A percentile compares a stretch with the other conserved stretches of the same genome.
phyloP scores from a whole-genome alignment of 2,113 vertebrate genomes.

The Pygoscelis antarcticus region DNA sequence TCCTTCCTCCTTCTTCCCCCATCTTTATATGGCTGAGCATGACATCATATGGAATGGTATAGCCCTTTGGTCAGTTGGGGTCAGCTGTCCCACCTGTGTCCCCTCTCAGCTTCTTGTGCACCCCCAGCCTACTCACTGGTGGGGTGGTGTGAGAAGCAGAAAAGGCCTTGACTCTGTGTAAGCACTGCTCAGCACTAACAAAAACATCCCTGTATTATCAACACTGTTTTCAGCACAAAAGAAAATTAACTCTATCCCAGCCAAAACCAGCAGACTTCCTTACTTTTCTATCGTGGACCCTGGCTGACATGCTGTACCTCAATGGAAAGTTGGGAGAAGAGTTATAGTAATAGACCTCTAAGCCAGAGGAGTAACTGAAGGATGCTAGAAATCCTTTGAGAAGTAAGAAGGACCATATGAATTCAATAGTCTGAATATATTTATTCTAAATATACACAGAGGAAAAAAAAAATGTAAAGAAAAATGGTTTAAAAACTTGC shows the following conservation, averaged over 20 bases:
- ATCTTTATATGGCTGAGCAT: not conserved
- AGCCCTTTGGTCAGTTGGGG: not conserved
- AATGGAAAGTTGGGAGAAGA: not conserved
- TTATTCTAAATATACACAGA: not conserved
- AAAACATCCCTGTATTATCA: not conserved
- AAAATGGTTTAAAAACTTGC: not conserved
- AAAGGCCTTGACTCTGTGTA: not conserved
- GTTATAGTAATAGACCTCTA: not conserved
- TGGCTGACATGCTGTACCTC: not conserved
- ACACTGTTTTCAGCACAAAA: not conserved
- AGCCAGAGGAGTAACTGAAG: not conserved
- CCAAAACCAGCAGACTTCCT: not conserved
- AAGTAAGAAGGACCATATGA: not conserved
- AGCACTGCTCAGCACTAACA: too few species aligned
- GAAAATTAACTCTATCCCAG: not conserved
- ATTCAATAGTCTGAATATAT: not conserved
- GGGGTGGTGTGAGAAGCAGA: too few species aligned
- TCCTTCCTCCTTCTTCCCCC: not conserved
- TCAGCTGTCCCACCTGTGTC: not conserved
- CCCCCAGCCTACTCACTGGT: rapidly evolving
- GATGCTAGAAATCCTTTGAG: not conserved
- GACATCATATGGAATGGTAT: too few species aligned
- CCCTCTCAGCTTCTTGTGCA: too few species aligned
- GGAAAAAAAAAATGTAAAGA: too few species aligned
- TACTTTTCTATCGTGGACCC: not conserved